Percentiles rank a stretch among this genome's conserved stretches.
These are phyloP conservation scores for Petrocephalus zakoni DNA, from an alignment of 2,113 vertebrate genomes.

Conservation along the genomic window DNA sequence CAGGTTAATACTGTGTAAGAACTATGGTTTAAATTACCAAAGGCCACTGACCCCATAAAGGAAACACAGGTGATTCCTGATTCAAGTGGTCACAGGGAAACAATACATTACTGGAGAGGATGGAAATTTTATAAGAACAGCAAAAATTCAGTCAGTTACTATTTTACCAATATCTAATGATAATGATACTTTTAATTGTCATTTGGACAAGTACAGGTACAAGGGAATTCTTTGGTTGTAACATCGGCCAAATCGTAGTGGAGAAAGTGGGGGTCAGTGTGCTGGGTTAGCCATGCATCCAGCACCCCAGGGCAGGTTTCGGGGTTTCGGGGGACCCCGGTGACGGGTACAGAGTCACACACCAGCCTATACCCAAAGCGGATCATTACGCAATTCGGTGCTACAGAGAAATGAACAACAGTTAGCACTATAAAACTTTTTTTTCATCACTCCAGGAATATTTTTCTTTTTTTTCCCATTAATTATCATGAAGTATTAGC, in stretches of 20 bases:
- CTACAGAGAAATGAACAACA: background rate
- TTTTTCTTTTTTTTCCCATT: background rate
- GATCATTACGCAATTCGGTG: background rate
- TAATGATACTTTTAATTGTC: background rate
- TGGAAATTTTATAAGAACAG: background rate
- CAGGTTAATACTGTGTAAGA: background rate
- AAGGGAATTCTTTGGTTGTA: background rate
- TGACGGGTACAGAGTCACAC: background rate
- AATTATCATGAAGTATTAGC: background rate
- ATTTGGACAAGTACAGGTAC: background rate
- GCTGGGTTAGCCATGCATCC: background rate
- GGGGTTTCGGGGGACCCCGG: background rate
- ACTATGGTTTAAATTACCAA: no score
- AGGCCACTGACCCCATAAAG: background rate
- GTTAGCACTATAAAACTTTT: background rate
- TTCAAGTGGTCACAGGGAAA: background rate
- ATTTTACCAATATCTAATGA: background rate
- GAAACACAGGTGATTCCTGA: background rate
- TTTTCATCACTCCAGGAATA: background rate
- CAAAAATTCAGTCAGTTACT: background rate
- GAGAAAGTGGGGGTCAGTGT: background rate
- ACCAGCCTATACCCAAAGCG: background rate
- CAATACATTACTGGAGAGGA: background rate
- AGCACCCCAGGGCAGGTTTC: background rate
- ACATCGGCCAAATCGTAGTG: background rate